Conservation (phyloP, 2,888 invertebrate genomes). For the Gastrophysa polygoni region DNA sequence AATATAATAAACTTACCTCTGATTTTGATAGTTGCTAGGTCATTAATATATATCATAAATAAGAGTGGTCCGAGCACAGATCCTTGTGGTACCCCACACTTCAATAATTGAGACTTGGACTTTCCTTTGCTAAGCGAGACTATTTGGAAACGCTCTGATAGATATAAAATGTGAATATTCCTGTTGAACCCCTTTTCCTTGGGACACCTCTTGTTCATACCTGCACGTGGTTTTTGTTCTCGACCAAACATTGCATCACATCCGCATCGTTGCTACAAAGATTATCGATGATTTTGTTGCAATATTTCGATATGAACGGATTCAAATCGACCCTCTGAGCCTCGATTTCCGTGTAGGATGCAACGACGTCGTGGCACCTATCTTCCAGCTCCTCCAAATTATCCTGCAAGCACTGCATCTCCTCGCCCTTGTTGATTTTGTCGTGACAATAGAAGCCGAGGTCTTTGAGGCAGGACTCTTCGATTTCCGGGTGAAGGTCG, state of each 20-base stretch:
- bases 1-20: no score
- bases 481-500: slow-evolving; percentile 92
- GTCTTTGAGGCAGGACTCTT: slow-evolving; percentile 87
- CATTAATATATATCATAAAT: no score
- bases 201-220: neutral
- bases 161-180: no score
- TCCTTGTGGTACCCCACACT: no score
- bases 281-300: slow-evolving; percentile 77
- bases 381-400: slow-evolving; percentile 72
- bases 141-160: no score
- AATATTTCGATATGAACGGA: slow-evolving; percentile 82
- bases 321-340: slow-evolving; percentile 90
- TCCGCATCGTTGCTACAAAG: slow-evolving; percentile 82
- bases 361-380: slow-evolving; percentile 78
- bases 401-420: slow-evolving; percentile 90
- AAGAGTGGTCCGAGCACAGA: no score
- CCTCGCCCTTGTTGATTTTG: slow-evolving; percentile 86
- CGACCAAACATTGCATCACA: slow-evolving; percentile 92
- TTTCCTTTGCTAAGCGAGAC: no score
- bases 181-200: no score
- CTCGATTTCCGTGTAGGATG: slow-evolving; percentile 87
- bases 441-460: slow-evolving; percentile 83
- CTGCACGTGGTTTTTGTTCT: slow-evolving; percentile 70
- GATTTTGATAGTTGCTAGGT: no score
- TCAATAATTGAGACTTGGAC: no score